phyloP scores from a whole-genome alignment of 2,797 vertebrate genomes.

The Schizothorax lantsangensis region DNA sequence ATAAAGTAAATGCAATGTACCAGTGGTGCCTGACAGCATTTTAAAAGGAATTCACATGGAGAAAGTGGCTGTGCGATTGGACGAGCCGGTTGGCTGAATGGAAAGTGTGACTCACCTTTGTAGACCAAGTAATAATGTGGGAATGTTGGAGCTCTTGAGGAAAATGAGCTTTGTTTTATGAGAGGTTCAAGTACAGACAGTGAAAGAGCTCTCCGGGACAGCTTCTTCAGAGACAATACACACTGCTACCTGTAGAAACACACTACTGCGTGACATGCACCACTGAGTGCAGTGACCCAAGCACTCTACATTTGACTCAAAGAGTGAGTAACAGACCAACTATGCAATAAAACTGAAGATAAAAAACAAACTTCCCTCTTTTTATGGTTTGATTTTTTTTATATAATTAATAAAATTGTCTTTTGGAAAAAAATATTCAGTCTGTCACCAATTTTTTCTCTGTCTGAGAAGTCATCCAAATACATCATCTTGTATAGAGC shows the following conservation, averaged over 20 bases:
- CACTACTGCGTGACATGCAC: neutral
- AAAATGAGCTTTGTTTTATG: constrained; percentile 51
- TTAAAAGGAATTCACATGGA: constrained; percentile 62
- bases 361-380: neutral
- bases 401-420: constrained; percentile 1
- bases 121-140: constrained; percentile 51
- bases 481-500: neutral
- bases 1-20: constrained; percentile 50
- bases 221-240: constrained; percentile 36
- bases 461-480: neutral
- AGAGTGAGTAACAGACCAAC: constrained; percentile 2
- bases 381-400: neutral
- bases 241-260: constrained; percentile 28
- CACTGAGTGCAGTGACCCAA: neutral
- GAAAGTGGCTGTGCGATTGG: constrained; percentile 53
- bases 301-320: neutral
- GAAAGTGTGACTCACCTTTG: constrained; percentile 67
- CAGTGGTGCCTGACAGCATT: constrained; percentile 57
- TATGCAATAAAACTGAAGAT: neutral
- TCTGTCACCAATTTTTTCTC: neutral
- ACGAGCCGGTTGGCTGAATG: constrained; percentile 56
- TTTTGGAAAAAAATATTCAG: neutral
- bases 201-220: constrained; percentile 36
- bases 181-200: constrained; percentile 50
- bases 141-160: constrained; percentile 31